Evolutionary conservation across 1,140 invertebrate genomes (phyloP).

Genomic region (Telenomus remus): DNA sequence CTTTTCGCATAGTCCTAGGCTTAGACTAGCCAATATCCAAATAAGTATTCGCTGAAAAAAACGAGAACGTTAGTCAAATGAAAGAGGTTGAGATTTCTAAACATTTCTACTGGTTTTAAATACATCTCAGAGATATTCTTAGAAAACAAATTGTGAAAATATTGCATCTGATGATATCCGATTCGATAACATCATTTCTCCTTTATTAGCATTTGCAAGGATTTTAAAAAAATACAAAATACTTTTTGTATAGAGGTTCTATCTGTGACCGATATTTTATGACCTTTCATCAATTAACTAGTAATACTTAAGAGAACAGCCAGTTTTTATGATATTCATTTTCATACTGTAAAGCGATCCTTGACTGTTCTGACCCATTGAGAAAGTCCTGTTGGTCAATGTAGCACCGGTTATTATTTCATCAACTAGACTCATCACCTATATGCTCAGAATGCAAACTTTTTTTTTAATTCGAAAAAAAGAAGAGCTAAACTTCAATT

Average conservation of each 20-base stretch:
- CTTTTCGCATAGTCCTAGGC: slow-evolving; percentile 58
- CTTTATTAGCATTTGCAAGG: too few relatives aligned
- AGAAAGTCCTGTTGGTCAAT: slow-evolving; percentile 66
- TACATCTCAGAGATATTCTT: too few relatives aligned
- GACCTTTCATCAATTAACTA: neutral
- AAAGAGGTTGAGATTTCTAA: too few relatives aligned
- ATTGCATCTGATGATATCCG: too few relatives aligned
- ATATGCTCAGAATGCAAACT: slow-evolving; percentile 43
- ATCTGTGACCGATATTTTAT: neutral
- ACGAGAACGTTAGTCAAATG: neutral
- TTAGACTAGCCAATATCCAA: slow-evolving; percentile 62
- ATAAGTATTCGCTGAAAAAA: slow-evolving; percentile 61
- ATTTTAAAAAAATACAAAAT: neutral
- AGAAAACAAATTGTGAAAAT: too few relatives aligned
- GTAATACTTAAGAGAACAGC: neutral
- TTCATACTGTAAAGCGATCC: slow-evolving; percentile 43
- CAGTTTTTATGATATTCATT: neutral
- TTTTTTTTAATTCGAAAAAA: slow-evolving; percentile 15
- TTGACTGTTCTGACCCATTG: slow-evolving; percentile 63
- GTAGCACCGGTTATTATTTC: slow-evolving; percentile 43
- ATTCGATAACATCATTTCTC: too few relatives aligned
- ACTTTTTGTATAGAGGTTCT: neutral
- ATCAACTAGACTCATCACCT: slow-evolving; percentile 36
- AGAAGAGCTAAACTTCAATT: too few relatives aligned
- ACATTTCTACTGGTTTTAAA: too few relatives aligned